Evolutionary conservation across 1,140 invertebrate species (phyloP).

Genomic region (Chrysoperla carnea): DNA sequence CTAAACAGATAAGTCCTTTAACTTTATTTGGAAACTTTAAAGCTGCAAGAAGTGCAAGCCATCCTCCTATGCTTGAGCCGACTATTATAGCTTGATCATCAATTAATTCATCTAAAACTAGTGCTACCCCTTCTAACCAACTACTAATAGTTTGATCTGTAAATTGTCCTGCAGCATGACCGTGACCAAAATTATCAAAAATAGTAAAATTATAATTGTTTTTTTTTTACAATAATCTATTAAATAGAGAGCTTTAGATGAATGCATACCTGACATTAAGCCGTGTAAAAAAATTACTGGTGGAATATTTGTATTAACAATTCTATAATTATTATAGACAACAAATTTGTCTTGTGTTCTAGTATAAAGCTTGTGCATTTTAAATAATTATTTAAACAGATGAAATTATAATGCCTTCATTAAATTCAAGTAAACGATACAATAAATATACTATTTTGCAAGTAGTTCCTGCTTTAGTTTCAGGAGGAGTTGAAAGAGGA

Average conservation of each 20-base stretch:
- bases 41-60: neutral
- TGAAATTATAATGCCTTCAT: too few relatives aligned
- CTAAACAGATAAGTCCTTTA: too few relatives aligned
- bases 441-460: too few relatives aligned
- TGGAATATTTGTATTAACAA: too few relatives aligned
- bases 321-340: too few relatives aligned
- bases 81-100: neutral
- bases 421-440: too few relatives aligned
- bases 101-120: neutral
- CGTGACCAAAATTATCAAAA: neutral
- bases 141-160: neutral
- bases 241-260: conserved; percentile 1
- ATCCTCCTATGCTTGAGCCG: neutral
- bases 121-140: neutral
- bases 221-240: conserved; percentile 1
- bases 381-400: too few relatives aligned
- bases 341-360: too few relatives aligned
- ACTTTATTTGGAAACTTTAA: too few relatives aligned
- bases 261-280: conserved; percentile 1
- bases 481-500: too few relatives aligned
- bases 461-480: too few relatives aligned
- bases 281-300: conserved; percentile 1
- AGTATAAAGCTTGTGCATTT: too few relatives aligned
- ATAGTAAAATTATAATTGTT: conserved; percentile 1
- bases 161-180: neutral